These are phyloP conservation scores for Tipula unca DNA, from an alignment of 2,888 invertebrate species.

Conservation along the genomic window DNA sequence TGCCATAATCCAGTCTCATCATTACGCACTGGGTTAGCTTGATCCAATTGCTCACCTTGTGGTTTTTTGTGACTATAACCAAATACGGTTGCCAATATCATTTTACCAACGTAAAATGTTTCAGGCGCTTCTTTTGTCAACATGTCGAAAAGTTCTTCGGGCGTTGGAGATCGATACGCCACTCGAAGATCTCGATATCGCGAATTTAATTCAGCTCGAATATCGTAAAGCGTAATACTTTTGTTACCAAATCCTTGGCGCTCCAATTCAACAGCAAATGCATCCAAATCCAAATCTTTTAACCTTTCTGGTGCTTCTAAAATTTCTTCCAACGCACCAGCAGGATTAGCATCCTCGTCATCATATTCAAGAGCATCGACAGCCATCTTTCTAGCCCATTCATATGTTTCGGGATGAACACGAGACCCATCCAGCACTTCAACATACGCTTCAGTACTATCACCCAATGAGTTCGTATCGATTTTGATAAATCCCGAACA, in stretches of 20 bases:
- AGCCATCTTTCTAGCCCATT: slow-evolving; percentile 99
- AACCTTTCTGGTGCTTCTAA: slow-evolving; percentile 88
- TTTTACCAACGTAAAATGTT: slow-evolving; percentile 81
- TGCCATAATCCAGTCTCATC: slow-evolving; percentile 95
- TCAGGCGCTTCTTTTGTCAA: slow-evolving; percentile 94
- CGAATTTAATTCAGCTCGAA: slow-evolving; percentile 88
- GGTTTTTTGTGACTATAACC: slow-evolving; percentile 84
- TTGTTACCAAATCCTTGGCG: slow-evolving; percentile 84
- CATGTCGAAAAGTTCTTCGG: slow-evolving; percentile 89
- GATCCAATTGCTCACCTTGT: slow-evolving; percentile 86
- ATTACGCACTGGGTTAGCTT: slow-evolving; percentile 90
- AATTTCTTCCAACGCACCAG: slow-evolving; percentile 95
- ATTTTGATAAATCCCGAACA: slow-evolving; percentile 99
- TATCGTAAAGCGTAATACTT: slow-evolving; percentile 93
- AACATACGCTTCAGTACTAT: slow-evolving; percentile 90
- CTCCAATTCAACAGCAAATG: slow-evolving; percentile 95
- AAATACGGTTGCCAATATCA: slow-evolving; percentile 71
- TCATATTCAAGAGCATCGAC: slow-evolving; percentile 98
- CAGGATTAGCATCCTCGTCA: slow-evolving; percentile 93
- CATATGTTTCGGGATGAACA: slow-evolving; percentile 98
- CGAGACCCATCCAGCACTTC: slow-evolving; percentile 95
- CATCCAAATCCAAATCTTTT: slow-evolving; percentile 94
- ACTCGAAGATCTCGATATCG: slow-evolving; percentile 85
- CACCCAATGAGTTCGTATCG: slow-evolving; percentile 90
- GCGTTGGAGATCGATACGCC: slow-evolving; percentile 65